Evolutionary conservation across 2,888 invertebrate species (phyloP).

Genomic region (Eucera pruinosa): DNA sequence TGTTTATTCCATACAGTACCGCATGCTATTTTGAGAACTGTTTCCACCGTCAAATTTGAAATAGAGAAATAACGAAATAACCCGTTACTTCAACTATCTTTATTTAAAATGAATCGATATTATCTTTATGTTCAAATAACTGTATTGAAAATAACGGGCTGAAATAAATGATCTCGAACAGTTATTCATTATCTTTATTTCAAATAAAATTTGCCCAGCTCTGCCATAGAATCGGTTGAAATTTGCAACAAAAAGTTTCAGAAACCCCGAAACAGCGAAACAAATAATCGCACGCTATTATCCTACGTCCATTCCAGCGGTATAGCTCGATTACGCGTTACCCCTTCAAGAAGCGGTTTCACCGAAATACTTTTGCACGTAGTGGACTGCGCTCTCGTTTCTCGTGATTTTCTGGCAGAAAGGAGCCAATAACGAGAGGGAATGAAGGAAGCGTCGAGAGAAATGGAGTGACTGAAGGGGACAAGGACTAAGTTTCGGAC

Average conservation of each 20-base stretch:
- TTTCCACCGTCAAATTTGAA: too few species aligned
- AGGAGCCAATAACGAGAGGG: conserved; percentile 15
- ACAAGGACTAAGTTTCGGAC: neutral
- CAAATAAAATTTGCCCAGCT: too few species aligned
- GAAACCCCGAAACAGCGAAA: neutral
- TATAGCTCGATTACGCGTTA: neutral
- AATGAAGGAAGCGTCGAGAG: neutral
- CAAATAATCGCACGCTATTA: neutral
- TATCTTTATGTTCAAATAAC: too few species aligned
- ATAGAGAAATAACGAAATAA: too few species aligned
- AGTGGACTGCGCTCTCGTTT: conserved; percentile 12
- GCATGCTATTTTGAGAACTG: too few species aligned
- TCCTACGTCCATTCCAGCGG: neutral
- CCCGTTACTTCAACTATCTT: too few species aligned
- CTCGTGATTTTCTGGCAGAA: conserved; percentile 35
- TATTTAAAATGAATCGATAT: too few species aligned
- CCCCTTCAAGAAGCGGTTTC: neutral
- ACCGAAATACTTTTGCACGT: neutral
- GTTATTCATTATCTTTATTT: too few species aligned
- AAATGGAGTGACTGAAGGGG: conserved; percentile 4
- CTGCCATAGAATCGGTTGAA: too few species aligned
- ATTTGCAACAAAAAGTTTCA: neutral
- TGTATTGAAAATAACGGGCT: too few species aligned
- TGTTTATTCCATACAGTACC: too few species aligned
- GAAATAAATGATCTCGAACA: too few species aligned